Evolutionary conservation across 2,888 invertebrate genomes (phyloP).

Genomic region (Sicus ferrugineus): DNA sequence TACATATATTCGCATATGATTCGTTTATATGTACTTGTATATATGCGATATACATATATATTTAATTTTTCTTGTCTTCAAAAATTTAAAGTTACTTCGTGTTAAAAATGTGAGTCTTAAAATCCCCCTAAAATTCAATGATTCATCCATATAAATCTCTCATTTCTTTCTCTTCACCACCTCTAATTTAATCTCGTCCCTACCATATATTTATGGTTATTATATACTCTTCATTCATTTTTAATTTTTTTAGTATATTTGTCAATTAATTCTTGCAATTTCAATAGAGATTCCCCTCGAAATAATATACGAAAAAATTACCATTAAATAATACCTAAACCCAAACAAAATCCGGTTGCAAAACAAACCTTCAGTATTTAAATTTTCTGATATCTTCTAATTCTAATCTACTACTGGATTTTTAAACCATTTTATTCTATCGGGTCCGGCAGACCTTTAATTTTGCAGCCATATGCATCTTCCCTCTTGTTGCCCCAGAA

Average conservation of each 20-base stretch:
- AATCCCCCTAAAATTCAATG: neutral
- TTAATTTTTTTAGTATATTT: constrained; percentile 22
- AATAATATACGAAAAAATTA: too few species aligned
- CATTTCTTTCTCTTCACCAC: neutral
- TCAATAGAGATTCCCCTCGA: too few species aligned
- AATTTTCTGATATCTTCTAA: too few species aligned
- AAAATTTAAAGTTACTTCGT: constrained; percentile 5
- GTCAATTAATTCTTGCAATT: constrained; percentile 25
- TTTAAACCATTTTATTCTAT: too few species aligned
- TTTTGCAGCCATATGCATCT: too few species aligned
- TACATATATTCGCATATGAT: neutral
- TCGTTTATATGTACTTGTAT: neutral
- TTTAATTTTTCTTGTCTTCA: constrained; percentile 3
- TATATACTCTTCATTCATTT: constrained; percentile 11
- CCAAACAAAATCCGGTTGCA: too few species aligned
- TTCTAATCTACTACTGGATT: too few species aligned
- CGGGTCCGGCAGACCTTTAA: too few species aligned
- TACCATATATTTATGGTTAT: neutral
- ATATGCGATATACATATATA: constrained; percentile 8
- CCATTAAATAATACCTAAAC: too few species aligned
- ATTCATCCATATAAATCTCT: neutral
- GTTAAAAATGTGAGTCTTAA: constrained; percentile 15
- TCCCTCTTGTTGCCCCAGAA: too few species aligned
- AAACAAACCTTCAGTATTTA: too few species aligned
- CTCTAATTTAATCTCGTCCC: neutral